Base-by-base conservation (phyloP, 2,888 invertebrate genomes). In the Stenodera caucasica region DNA sequence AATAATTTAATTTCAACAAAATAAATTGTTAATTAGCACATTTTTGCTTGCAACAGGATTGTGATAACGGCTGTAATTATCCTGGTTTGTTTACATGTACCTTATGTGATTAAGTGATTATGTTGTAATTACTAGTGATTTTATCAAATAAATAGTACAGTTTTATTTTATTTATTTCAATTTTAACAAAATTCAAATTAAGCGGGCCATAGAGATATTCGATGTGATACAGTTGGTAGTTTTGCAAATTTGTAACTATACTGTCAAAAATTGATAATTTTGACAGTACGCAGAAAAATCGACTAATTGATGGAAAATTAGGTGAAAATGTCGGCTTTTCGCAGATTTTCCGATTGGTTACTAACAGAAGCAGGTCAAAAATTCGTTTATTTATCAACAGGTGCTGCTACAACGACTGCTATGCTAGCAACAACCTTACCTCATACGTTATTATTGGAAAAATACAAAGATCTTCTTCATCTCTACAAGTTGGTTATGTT, bases 391-490 rank as follows among this genome's bases (percentile, higher is more conserved):
- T 79, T 79, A 37, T 67, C 81, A 2, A 80, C 85, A 7, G 82
- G 83, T 12, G 74, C 80, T 18, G 76, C 82, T 11, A 80, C 83
- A 12, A 67, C 83, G n/a, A 80, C 81, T 1, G 69, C 80, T 9
- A 74, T 80, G 56, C 53, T 73, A 7, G 82, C 80, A 5, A 84
- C 84, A 75, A 84, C 83, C 74, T 63, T 84, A 37, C 88, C 90
- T 0, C 84, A 91, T 60, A 88, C 89, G 0, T 75, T 88, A 64
- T 80, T 86, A 0, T 67, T 90, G 1, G 76, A 85, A 2, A 82
- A 86, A 72, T 89, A 88, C 72, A 84, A 83, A 73, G 83, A 87
- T 32, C 80, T 88, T 63, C 82, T 88, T 6, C 86, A 87, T 63
- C 82, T 86, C 69, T 90, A 90, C 77, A 85, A 83, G 90, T 88